A percentile compares a stretch with the other conserved stretches of the same genome.
These are phyloP conservation scores for Ifrita kowaldi DNA, from an alignment of 2,113 vertebrate species.

Conservation along the genomic window DNA sequence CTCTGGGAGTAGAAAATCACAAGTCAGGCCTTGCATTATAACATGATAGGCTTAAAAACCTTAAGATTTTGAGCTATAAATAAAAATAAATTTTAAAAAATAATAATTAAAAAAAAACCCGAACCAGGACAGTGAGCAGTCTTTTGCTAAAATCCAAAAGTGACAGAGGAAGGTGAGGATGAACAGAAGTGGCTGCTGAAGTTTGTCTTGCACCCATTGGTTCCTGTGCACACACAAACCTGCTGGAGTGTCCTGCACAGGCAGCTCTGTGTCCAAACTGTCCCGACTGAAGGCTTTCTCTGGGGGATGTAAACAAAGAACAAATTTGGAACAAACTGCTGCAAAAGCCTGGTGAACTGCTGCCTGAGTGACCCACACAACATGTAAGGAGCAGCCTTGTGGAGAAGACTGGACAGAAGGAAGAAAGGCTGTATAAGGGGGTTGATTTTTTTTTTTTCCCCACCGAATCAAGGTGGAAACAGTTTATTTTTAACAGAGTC, in stretches of 20 bases:
- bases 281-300: background rate
- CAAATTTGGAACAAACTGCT: background rate
- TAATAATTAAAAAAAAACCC: too few species aligned
- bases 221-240: background rate
- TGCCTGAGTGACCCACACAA: background rate
- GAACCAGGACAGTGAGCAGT: background rate
- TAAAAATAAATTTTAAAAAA: background rate
- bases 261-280: background rate
- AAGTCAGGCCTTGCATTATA: background rate
- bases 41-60: accelerated
- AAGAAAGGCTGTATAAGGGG: background rate
- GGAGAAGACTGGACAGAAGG: background rate
- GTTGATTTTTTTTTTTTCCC: background rate
- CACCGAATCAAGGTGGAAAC: background rate
- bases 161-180: background rate
- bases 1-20: background rate
- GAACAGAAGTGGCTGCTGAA: background rate
- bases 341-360: background rate
- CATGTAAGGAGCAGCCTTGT: background rate
- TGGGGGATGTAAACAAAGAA: background rate
- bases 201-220: background rate
- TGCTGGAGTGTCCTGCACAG: accelerated
- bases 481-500: too few species aligned
- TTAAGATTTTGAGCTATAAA: background rate
- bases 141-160: background rate